Conservation (phyloP, 2,113 vertebrate genomes). For the Psophia crepitans region DNA sequence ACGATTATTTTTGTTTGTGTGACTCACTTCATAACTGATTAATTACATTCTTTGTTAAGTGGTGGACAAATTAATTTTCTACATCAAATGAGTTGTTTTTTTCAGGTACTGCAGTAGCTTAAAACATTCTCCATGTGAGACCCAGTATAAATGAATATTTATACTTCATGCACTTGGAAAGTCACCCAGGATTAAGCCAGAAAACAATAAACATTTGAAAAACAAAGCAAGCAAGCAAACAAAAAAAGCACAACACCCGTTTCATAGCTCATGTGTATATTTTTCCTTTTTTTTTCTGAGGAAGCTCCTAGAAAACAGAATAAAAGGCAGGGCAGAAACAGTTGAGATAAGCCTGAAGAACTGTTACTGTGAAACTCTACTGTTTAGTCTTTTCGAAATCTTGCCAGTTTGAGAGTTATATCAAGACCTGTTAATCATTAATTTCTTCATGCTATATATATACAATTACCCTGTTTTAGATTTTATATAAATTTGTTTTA, state of each 20-base stretch:
- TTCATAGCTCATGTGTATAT: background rate
- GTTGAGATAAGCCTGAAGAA: background rate
- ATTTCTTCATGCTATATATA: background rate
- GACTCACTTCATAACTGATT: background rate
- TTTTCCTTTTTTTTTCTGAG: background rate
- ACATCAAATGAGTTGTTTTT: background rate
- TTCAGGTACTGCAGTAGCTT: background rate
- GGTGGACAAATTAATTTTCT: background rate
- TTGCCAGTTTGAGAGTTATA: background rate
- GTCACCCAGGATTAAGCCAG: background rate
- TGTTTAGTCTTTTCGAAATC: background rate
- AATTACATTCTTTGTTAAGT: background rate
- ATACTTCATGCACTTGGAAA: background rate
- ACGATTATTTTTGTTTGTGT: background rate
- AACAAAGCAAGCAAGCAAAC: background rate
- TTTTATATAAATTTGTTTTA: background rate
- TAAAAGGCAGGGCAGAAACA: background rate
- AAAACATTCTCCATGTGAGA: background rate
- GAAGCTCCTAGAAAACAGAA: background rate
- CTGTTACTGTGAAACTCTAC: background rate
- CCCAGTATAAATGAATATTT: background rate
- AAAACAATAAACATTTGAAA: background rate
- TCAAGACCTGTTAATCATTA: background rate
- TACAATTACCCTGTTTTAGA: background rate
- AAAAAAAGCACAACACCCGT: rapidly evolving